phyloP scores from a whole-genome alignment of 1,140 invertebrate genomes.

The Theocolax elegans region DNA sequence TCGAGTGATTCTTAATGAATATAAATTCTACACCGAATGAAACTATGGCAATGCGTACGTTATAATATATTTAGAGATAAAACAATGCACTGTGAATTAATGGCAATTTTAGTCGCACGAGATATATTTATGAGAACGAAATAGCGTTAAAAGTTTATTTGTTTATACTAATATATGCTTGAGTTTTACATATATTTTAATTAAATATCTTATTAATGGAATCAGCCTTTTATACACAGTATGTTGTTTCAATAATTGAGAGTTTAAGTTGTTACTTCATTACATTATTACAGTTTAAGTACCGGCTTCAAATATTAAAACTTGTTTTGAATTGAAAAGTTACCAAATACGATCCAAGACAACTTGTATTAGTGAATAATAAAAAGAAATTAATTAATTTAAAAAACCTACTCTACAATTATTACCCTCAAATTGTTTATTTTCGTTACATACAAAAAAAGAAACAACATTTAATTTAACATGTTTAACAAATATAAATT shows the following conservation, averaged over 20 bases:
- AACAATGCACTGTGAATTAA: slow-evolving; percentile 39
- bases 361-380: slow-evolving; percentile 36
- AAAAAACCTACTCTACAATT: too few relatives aligned
- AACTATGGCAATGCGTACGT: slow-evolving; percentile 22
- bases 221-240: slow-evolving; percentile 3
- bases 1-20: neutral
- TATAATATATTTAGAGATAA: slow-evolving; percentile 27
- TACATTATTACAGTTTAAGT: slow-evolving; percentile 25
- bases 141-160: slow-evolving; percentile 23
- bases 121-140: slow-evolving; percentile 33
- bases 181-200: slow-evolving; percentile 1
- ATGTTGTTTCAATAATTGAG: neutral
- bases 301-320: neutral
- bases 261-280: slow-evolving; percentile 14
- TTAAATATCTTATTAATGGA: neutral
- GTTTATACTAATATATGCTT: slow-evolving; percentile 26
- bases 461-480: too few relatives aligned
- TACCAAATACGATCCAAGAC: neutral
- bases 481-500: too few relatives aligned
- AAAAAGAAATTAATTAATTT: neutral
- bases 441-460: too few relatives aligned
- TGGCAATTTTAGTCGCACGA: slow-evolving; percentile 40
- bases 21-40: slow-evolving; percentile 23
- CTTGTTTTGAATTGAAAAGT: slow-evolving; percentile 1
- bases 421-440: too few relatives aligned